Evolutionary conservation across 1,140 invertebrate species (phyloP), one percentile per base, ranked within the genome.

Genomic region (Hetaerina americana): DNA sequence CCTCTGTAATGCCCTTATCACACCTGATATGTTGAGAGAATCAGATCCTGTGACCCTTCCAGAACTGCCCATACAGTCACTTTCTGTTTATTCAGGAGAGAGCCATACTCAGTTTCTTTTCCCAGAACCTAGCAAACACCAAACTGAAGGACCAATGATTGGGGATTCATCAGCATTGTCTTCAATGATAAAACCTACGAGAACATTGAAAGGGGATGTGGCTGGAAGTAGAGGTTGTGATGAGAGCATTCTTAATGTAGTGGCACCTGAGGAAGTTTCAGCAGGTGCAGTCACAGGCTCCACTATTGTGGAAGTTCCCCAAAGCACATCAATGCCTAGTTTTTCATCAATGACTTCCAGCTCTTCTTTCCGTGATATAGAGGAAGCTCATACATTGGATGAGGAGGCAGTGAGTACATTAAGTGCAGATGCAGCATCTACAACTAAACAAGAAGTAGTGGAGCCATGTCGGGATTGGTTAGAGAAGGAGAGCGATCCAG

Each of bases 131-230:
- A n/a, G n/a, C n/a, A n/a, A n/a, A n/a, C n/a, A n/a, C n/a, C n/a
- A n/a, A n/a, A 57, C 40, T 57, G 15, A 18, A 1, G 2, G 40
- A 3, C 2, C 10, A 10, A 57, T 18, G 22, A 57, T 12, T 57
- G 40, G 40, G 15, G 2, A 12, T 12, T 2, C 40, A 18, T 57
- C 40, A 12, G 15, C 18, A 25, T n/a, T 79, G 1, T 73, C 75
- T 0, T 74, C 75, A 0, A 80, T 81, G 40, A 81, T 81, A 25
- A 80, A 79, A 71, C 78, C 78, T 0, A 79, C 78, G 2, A 81
- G 80, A 74, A 79, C 79, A n/a, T 74, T 81, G 2, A 76, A 40
- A 5, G 76, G 76, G 40, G 78, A 81, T 18, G 79, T 81, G 10
- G 8, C 73, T 0, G 40, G 22, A 57, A 57, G 40, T 57, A n/a